These are phyloP conservation scores for Siniperca chuatsi DNA, from an alignment of 2,113 vertebrate genomes.

Conservation along the genomic window DNA sequence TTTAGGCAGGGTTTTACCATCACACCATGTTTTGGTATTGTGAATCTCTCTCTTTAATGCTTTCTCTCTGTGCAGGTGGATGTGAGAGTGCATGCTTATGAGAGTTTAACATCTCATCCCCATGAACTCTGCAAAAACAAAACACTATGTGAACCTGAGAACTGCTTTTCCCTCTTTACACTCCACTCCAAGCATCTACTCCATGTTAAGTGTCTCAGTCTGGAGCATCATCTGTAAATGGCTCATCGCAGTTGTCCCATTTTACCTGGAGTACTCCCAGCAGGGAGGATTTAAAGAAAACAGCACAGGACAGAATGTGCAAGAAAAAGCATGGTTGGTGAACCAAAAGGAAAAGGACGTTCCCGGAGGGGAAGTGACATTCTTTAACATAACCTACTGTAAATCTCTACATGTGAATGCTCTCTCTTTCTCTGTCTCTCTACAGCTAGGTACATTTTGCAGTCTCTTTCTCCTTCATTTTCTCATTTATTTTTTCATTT, in stretches of 20 bases:
- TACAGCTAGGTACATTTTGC: neutral
- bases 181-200: constrained; percentile 48
- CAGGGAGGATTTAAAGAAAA: constrained; percentile 51
- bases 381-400: constrained; percentile 47
- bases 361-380: constrained; percentile 34
- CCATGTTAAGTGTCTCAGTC: constrained; percentile 54
- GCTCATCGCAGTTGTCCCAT: constrained; percentile 48
- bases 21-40: constrained; percentile 8
- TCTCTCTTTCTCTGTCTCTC: neutral
- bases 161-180: constrained; percentile 36
- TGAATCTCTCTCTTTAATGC: constrained; percentile 24
- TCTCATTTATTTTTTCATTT: constrained; percentile 18
- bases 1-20: constrained; percentile 41
- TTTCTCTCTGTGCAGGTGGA: constrained; percentile 27
- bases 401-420: constrained; percentile 28
- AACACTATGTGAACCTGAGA: constrained; percentile 48
- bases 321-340: constrained; percentile 34
- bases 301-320: constrained; percentile 37
- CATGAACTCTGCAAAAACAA: constrained; percentile 51
- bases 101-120: constrained; percentile 45
- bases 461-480: neutral
- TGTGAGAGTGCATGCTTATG: constrained; percentile 16
- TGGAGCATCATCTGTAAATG: constrained; percentile 60
- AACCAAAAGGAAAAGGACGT: constrained; percentile 41
- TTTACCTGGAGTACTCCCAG: constrained; percentile 69